Evolutionary conservation across 2,113 vertebrate species (phyloP).

Genomic region (Gila orcuttii): DNA sequence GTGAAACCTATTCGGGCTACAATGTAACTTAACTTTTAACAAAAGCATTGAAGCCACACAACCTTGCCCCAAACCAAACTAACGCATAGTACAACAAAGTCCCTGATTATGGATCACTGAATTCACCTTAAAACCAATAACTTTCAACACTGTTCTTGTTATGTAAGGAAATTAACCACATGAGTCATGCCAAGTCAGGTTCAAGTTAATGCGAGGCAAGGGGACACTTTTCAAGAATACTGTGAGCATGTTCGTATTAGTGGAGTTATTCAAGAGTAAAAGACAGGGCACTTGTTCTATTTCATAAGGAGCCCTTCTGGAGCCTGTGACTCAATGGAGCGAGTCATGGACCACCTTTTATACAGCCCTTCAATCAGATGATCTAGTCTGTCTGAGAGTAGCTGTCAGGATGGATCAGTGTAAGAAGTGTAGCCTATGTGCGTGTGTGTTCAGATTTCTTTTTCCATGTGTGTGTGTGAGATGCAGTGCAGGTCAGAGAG

Average conservation of each 20-base stretch:
- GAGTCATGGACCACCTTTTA: slow-evolving; percentile 43
- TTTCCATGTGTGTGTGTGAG: neutral
- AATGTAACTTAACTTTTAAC: slow-evolving; percentile 14
- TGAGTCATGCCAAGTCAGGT: slow-evolving; percentile 37
- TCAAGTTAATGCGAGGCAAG: slow-evolving; percentile 25
- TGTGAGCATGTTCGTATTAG: slow-evolving; percentile 12
- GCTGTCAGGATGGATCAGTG: slow-evolving; percentile 34
- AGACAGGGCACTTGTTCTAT: neutral
- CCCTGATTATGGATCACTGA: slow-evolving; percentile 37
- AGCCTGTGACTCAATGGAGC: slow-evolving; percentile 33
- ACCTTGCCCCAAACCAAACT: slow-evolving; percentile 44
- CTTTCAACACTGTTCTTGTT: slow-evolving; percentile 35
- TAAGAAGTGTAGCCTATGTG: slow-evolving; percentile 9
- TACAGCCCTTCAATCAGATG: slow-evolving; percentile 6
- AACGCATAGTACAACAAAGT: slow-evolving; percentile 15
- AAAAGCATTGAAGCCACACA: slow-evolving; percentile 8
- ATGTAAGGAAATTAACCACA: slow-evolving; percentile 23
- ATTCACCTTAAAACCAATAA: slow-evolving; percentile 23
- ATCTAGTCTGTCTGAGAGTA: slow-evolving; percentile 22
- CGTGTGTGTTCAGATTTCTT: neutral
- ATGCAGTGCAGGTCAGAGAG: slow-evolving; percentile 14
- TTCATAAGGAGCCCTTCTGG: slow-evolving; percentile 27
- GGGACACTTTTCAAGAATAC: slow-evolving; percentile 29
- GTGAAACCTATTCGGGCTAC: neutral
- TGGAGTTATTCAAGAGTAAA: neutral